Conservation (phyloP, 2,113 vertebrate species). For the Bombycilla garrulus region DNA sequence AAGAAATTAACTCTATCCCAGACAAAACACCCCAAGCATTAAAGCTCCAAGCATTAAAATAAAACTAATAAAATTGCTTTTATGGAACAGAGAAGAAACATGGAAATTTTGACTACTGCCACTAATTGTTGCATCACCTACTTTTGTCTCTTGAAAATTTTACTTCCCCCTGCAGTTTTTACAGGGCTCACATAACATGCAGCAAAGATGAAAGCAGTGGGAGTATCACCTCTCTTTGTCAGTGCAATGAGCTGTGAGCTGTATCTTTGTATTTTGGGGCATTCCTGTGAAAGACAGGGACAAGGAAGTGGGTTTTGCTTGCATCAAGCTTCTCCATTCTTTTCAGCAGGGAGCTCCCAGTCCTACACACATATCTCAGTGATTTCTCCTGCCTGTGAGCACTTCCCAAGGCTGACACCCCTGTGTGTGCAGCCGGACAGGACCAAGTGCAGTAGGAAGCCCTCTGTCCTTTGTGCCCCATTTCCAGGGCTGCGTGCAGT, state of each 20-base stretch:
- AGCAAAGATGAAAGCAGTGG: neutral
- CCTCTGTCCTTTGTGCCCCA: neutral
- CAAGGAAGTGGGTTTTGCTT: neutral
- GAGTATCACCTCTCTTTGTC: neutral
- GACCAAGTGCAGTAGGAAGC: neutral
- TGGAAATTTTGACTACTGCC: neutral
- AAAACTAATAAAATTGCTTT: neutral
- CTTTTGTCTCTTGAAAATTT: neutral
- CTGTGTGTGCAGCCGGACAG: neutral
- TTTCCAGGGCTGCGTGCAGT: neutral
- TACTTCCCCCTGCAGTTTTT: neutral
- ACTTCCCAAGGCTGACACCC: neutral
- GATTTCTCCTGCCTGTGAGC: accelerated
- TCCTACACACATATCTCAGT: neutral
- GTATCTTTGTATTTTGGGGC: neutral
- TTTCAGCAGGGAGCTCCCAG: neutral
- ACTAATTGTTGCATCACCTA: neutral
- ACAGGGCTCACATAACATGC: neutral
- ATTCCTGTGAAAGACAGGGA: neutral
- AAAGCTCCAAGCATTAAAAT: neutral
- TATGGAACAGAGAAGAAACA: neutral
- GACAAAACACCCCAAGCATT: neutral
- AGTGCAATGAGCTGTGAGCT: neutral
- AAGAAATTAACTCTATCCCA: neutral
- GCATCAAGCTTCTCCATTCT: neutral